A percentile compares a stretch with the other conserved stretches of the same genome.
Conservation (phyloP, 64 coral and sea anemone genomes). For the Montipora efflorescens region DNA sequence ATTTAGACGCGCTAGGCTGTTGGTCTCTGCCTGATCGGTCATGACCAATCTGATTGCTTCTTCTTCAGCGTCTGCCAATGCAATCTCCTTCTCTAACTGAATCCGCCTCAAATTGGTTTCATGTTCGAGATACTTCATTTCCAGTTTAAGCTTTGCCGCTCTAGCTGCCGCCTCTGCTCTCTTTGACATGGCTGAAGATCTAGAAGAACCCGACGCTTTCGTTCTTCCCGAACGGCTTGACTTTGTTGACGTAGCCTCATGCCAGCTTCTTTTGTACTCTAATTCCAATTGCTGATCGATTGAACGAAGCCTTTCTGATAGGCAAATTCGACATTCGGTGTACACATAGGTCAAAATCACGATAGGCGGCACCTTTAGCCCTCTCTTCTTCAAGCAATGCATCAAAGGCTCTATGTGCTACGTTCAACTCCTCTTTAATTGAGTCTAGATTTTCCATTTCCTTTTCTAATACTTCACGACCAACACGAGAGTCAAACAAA, state of each 20-base stretch:
- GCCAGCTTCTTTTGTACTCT: neutral
- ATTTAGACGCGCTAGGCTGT: neutral
- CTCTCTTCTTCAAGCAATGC: constrained; percentile 49
- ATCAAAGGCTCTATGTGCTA: constrained; percentile 26
- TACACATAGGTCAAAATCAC: constrained; percentile 58
- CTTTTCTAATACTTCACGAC: constrained; percentile 2
- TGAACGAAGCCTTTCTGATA: constrained; percentile 41
- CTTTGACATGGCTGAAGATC: constrained; percentile 29
- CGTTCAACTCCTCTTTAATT: constrained; percentile 61
- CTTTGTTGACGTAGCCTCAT: neutral
- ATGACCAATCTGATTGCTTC: constrained; percentile 31
- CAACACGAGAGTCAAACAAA: too few relatives aligned
- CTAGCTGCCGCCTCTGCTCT: constrained; percentile 54
- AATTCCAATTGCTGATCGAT: neutral
- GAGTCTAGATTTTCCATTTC: neutral
- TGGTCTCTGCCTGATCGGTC: neutral
- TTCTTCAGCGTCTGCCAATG: constrained; percentile 69
- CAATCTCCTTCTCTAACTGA: constrained; percentile 64
- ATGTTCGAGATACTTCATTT: constrained; percentile 43
- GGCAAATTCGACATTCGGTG: constrained; percentile 36
- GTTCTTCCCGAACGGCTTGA: constrained; percentile 7
- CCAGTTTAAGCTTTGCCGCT: constrained; percentile 46
- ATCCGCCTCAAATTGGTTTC: constrained; percentile 58
- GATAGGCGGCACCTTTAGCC: constrained; percentile 46
- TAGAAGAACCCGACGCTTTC: neutral